Evolutionary conservation across 1,140 invertebrate genomes (phyloP), one percentile per base, ranked within the genome.

Genomic region (Drosophila trapezifrons): DNA sequence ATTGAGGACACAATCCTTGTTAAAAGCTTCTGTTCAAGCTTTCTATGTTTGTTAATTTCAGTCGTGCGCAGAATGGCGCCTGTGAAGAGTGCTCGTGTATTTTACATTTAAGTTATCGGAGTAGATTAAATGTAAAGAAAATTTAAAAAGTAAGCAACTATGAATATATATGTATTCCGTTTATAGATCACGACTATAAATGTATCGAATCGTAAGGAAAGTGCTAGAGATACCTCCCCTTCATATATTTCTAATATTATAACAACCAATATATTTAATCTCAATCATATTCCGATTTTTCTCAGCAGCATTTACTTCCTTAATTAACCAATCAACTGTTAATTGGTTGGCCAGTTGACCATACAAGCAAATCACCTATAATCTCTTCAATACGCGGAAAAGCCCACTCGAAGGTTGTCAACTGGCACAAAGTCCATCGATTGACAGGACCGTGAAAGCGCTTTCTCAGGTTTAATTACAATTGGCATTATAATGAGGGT

Each of bases 371-470:
- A 20, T 65, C 32, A 45, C 17, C 22, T 2, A 3, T 40, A 10
- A 47, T 47, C 32, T 10, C 20, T 10, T 10, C 18, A 66, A 32
- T 29, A 38, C 25, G 42, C 7, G 12, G 37, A 42, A 65, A 66
- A 38, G 43, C 22, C 32, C 20, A 12, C 37, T 37, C 35, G 60
- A 47, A 57, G 42, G 25, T 46, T 70, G 64, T 47, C 29, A 18
- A 18, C 22, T 3, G 20, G 32, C 42, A 47, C 52, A 40, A 25
- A 10, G 59, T 9, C 45, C 18, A 1, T 38, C 10, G 47, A 67
- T 37, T 70, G 67, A 70, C 67, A 58, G 65, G 62, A 65, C n/a
- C 29, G 4, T 47, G 7, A 70, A 71, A 40, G 67, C 43, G 32
- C 42, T 70, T 32, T 57, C 51, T 40, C 27, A 15, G 27, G 32